Evolutionary conservation across 2,888 invertebrate genomes (phyloP).

Genomic region (Microctonus brassicae): DNA sequence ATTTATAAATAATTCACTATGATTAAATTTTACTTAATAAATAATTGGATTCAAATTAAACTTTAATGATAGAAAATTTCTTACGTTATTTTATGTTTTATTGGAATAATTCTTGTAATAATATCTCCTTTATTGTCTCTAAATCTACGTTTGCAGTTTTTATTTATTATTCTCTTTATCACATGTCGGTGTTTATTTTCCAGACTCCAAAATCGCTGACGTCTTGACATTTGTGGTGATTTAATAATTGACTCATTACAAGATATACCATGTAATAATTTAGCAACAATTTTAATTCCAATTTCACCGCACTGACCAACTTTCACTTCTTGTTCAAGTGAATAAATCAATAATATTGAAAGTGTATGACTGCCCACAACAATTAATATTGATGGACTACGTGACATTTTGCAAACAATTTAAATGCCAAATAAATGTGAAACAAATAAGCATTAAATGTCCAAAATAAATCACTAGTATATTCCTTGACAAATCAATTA

Average conservation of each 20-base stretch:
- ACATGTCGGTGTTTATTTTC: slow-evolving; percentile 14
- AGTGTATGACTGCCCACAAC: no score
- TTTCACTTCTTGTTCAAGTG: no score
- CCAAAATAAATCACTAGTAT: no score
- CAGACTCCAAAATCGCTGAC: slow-evolving; percentile 20
- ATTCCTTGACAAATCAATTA: no score
- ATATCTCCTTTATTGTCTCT: not conserved
- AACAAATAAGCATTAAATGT: no score
- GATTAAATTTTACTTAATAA: no score
- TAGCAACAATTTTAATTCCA: slow-evolving; percentile 56
- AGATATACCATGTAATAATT: slow-evolving; percentile 54
- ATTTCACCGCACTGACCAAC: slow-evolving; percentile 49
- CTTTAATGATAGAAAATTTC: no score
- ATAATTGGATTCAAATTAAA: no score
- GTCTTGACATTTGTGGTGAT: slow-evolving; percentile 12
- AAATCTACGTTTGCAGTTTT: not conserved
- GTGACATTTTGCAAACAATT: not conserved
- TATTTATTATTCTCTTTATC: slow-evolving; percentile 26
- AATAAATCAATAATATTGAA: no score
- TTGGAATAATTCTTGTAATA: not conserved
- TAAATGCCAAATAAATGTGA: no score
- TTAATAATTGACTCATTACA: not conserved
- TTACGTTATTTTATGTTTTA: slow-evolving; percentile 11
- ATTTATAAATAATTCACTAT: no score
- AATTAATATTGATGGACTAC: slow-evolving; percentile 42